Evolutionary conservation across 2,797 vertebrate genomes (phyloP), one percentile per base, ranked within the genome.

Genomic region (Knipowitschia caucasica): DNA sequence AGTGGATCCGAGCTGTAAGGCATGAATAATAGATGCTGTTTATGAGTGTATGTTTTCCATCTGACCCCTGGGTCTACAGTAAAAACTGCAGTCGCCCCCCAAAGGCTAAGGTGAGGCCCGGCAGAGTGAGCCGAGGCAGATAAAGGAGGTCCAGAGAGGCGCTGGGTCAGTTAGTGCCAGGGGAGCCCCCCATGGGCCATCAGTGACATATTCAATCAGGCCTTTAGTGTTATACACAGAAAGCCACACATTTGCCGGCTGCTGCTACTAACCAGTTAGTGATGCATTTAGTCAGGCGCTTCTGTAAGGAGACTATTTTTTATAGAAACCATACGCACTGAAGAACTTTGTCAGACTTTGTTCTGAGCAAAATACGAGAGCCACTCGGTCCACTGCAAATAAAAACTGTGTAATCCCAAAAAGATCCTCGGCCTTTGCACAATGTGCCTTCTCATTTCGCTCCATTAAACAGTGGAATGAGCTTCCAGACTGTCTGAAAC

Each of bases 21-120:
- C 78, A 88, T 92, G 83, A 92, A 92, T 91, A 91, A 92, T 92
- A 91, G 79, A 92, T 91, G 88, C 85, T 91, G 89, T 92, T 92
- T 91, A 90, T 91, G 89, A 91, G 89, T 89, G 88, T 89, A 88
- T 85, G 88, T 90, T 90, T 91, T 91, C 91, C 87, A 91, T 90
- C 89, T 91, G 89, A 91, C 91, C 91, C 91, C 84, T 88, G 90
- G 89, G 91, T 88, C 89, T 86, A 64, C 82, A 81, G 77, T 62
- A 62, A 85, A 86, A 90, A 88, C 79, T 82, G 71, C 64, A 81
- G 82, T 63, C 66, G 73, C 72, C 79, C 83, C 87, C 86, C 84
- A 83, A 81, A 81, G 79, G 75, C 59, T 63, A 66, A 73, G 78
- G 56, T 61, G 47, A 64, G 58, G 47, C 36, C 30, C 50, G 39